Base-by-base conservation (phyloP, 2,113 vertebrate species). In the Colinus virginianus region DNA sequence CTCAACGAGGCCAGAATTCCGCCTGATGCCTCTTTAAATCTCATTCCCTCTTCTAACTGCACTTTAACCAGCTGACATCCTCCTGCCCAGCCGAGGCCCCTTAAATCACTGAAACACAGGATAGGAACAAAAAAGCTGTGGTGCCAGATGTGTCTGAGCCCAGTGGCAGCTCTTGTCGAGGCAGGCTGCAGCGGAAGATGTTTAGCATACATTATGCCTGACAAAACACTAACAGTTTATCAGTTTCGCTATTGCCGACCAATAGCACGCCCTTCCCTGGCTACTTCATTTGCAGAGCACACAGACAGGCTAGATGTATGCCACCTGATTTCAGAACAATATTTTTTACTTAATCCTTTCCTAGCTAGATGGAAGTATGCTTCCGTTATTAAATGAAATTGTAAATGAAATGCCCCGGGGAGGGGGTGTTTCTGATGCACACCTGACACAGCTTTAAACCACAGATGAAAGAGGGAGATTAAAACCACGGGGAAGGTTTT, bases 311-410 rank as follows among this genome's bases (percentile, higher is more conserved):
- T 77, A 70, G 53, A 36, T 76, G 93, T 51, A 43, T 15, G 49
- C 80, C 51, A 64, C 70, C 93, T 82, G 69, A 90, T 96, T 96
- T 96, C 26, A 67, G 59, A 95, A 87, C 64, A 67, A 23, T 43
- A 13, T 36, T 88, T 92, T 96, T 88, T 79, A 82, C 86, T 91
- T 96, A 92, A 88, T 76, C 83, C 88, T 88, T 90, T 87, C 42
- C 64, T 68, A 77, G 80, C 62, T 83, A 88, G 84, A 90, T 51
- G 81, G 66, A 94, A 72, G 63, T 72, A 94, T 66, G 45, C 78
- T 95, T 96, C 90, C 34, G 94, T 84, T 95, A 95, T 82, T 93
- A 94, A 96, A 96, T 96, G 85, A 96, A 96, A 92, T 69, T 69
- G 69, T 83, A 76, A 80, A 94, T 88, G 9, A 93, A 88, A 93